A percentile compares a stretch with the other conserved stretches of the same genome.
Conservation (phyloP, 2,797 vertebrate species). For the Lophotriccus pileatus region DNA sequence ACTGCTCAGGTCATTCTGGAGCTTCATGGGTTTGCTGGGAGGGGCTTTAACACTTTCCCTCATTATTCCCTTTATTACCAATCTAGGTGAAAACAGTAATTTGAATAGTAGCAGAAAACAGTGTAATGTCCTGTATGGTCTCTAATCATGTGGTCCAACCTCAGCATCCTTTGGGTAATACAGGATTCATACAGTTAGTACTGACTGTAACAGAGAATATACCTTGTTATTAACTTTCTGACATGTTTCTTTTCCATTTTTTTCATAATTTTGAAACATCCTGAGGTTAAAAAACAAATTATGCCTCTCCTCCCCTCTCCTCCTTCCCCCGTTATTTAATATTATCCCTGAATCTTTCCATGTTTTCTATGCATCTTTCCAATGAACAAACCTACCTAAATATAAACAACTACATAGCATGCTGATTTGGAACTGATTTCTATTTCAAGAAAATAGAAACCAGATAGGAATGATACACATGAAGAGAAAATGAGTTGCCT, state of each 20-base stretch:
- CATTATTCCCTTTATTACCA: not conserved
- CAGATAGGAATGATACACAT: not conserved
- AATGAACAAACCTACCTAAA: not conserved
- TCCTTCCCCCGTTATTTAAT: not conserved
- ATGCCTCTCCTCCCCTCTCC: not conserved
- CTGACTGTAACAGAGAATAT: not conserved
- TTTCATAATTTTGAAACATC: not conserved
- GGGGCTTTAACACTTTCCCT: not conserved
- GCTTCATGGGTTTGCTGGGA: not conserved
- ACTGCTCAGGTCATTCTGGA: not conserved
- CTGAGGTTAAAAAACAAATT: not conserved
- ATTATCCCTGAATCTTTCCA: not conserved
- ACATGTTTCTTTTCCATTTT: not conserved
- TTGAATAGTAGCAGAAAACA: not conserved
- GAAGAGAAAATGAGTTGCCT: not conserved
- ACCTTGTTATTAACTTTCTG: not conserved
- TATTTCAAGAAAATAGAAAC: not conserved
- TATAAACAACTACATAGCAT: not conserved
- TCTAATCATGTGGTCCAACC: not conserved
- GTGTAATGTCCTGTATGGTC: not conserved
- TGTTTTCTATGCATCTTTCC: not conserved
- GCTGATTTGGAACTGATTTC: not conserved
- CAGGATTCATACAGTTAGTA: not conserved
- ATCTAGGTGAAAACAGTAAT: not conserved
- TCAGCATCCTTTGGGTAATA: not conserved